phyloP scores from a whole-genome alignment of 2,113 vertebrate genomes.

The Xerus inauris region DNA sequence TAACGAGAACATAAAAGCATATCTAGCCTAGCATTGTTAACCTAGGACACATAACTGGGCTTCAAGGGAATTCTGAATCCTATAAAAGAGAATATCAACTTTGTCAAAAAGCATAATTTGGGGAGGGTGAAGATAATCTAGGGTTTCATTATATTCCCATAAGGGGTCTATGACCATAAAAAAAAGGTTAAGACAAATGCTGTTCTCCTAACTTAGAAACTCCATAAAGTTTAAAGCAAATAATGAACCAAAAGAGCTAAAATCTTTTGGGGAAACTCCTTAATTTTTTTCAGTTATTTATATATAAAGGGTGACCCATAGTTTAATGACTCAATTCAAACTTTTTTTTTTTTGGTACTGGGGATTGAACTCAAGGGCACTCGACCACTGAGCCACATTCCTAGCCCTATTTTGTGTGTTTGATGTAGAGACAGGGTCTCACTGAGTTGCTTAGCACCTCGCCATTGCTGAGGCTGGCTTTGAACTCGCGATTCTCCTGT shows the following conservation, averaged over 20 bases:
- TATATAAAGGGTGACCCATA: conserved; percentile 40
- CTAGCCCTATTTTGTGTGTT: too few species aligned
- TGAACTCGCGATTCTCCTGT: too few species aligned
- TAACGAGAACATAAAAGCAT: not conserved
- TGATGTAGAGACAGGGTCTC: too few species aligned
- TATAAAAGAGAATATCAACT: not conserved
- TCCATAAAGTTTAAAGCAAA: conserved; percentile 30
- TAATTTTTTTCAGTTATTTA: conserved; percentile 6
- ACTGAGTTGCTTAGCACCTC: too few species aligned
- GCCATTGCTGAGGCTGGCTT: too few species aligned
- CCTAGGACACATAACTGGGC: not conserved
- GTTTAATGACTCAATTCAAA: conserved; percentile 45
- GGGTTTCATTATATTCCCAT: conserved; percentile 3
- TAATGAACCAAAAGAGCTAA: not conserved
- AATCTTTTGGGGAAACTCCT: conserved; percentile 27
- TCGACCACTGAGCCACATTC: too few species aligned
- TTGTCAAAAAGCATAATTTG: conserved; percentile 8
- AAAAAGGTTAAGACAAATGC: not conserved
- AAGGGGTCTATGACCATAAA: not conserved
- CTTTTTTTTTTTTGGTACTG: too few species aligned
- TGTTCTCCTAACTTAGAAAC: conserved; percentile 35
- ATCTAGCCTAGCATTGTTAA: conserved; percentile 45
- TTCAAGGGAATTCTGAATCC: conserved; percentile 13
- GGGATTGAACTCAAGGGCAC: too few species aligned
- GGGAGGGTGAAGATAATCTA: not conserved